Base-by-base conservation (phyloP, 2,888 invertebrate species). In the Ophion ellenae region DNA sequence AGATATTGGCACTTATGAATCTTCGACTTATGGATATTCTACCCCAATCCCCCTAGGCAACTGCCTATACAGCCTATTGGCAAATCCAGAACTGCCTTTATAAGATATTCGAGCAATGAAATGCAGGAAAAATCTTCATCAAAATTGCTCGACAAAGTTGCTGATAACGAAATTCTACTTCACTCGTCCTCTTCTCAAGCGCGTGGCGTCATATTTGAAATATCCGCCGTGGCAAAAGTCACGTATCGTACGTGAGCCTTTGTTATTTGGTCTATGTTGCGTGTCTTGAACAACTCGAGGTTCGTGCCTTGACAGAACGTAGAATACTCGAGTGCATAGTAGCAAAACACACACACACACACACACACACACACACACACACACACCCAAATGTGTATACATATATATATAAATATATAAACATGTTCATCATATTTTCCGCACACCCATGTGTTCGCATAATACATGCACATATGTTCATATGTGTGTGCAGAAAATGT, bases 291-390 rank as follows among this genome's bases (percentile, higher is more conserved):
- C 63, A 24, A 64, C n/a, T n/a, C 28, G 17, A 45, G 59, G 67
- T 28, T 24, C 81, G 84, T 81, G 74, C 59, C 63, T 74, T 28
- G 73, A 81, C 77, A 67, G 78, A 77, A 74, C 71, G 66, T 76
- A 67, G 69, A 57, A 74, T 71, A 66, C 79, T 24, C 66, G 66
- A 74, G 80, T 45, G 53, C 71, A 76, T 57, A 75, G 74, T 70
- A 24, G 80, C 67, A 76, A 70, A 57, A 59, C 24, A 59, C 40
- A 59, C 11, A 78, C 53, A 11, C 11, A 53, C 14, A 53, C 14
- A 11, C 14, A 53, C 5, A n/a, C n/a, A n/a, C n/a, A n/a, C n/a
- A 59, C 24, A 59, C 40, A 59, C 11, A 78, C 53, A 53, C 3
- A 53, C 17, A 53, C 53, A 17, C 11, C 1, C 14, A 53, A 17